These are phyloP conservation scores for Drosophila baimaii DNA, from an alignment of 1,140 invertebrate genomes.

Conservation along the genomic window DNA sequence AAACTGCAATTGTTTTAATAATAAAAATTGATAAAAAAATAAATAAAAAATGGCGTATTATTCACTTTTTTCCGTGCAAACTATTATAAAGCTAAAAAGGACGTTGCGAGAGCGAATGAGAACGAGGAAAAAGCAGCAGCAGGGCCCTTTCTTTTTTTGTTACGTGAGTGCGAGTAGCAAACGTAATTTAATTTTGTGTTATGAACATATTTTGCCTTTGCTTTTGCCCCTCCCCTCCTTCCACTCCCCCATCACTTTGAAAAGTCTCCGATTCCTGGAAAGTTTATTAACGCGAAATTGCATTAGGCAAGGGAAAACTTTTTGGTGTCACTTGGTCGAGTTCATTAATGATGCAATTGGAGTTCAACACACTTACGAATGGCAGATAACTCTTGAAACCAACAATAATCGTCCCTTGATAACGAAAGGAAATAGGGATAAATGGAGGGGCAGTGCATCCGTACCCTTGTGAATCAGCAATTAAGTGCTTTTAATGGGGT, in stretches of 20 bases:
- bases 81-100: slow-evolving; percentile 1
- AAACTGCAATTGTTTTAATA: background rate
- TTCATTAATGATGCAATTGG: slow-evolving; percentile 11
- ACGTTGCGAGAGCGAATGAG: background rate
- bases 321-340: background rate
- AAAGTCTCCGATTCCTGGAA: slow-evolving; percentile 6
- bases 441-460: background rate
- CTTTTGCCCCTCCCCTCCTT: background rate
- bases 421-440: background rate
- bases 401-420: background rate
- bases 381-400: background rate
- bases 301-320: slow-evolving; percentile 22
- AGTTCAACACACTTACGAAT: background rate
- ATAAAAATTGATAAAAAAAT: background rate
- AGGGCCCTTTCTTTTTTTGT: slow-evolving; percentile 7
- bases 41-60: background rate
- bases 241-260: background rate
- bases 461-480: slow-evolving; percentile 4
- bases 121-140: background rate
- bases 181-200: slow-evolving; percentile 55
- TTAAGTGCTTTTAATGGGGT: slow-evolving; percentile 5
- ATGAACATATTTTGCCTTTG: slow-evolving; percentile 4
- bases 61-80: background rate
- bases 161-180: slow-evolving; percentile 21
- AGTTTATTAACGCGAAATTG: slow-evolving; percentile 28